phyloP scores from a whole-genome alignment of 1,140 invertebrate genomes.

The Sinella curviseta region DNA sequence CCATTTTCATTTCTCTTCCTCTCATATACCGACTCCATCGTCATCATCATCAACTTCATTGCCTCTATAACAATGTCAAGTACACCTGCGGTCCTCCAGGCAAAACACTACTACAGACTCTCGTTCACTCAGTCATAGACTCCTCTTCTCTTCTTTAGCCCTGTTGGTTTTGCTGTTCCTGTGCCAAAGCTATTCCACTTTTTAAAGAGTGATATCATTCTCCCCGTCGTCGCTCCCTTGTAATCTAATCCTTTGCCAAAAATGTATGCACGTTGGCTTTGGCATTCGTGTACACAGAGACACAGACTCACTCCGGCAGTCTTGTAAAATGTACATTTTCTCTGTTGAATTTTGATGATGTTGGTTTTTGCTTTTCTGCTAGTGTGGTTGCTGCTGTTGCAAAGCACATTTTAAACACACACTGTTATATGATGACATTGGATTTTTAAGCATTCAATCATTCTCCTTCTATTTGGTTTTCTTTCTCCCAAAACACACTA shows the following conservation, averaged over 20 bases:
- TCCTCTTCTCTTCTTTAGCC: too few relatives aligned
- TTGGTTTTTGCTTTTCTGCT: not conserved
- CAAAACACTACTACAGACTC: not conserved
- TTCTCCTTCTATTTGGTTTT: not conserved
- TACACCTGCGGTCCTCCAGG: slow-evolving; percentile 34
- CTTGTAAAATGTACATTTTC: not conserved
- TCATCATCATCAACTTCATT: not conserved
- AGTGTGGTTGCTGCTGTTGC: not conserved
- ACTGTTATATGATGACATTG: not conserved
- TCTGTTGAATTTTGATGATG: not conserved
- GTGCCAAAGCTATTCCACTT: too few relatives aligned
- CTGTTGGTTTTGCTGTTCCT: too few relatives aligned
- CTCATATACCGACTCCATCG: not conserved
- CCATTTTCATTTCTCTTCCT: too few relatives aligned
- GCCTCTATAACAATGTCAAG: slow-evolving; percentile 39
- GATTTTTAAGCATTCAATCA: not conserved
- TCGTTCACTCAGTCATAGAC: not conserved
- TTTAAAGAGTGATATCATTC: too few relatives aligned
- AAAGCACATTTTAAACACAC: not conserved
- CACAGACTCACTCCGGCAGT: not conserved
- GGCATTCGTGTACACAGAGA: not conserved
- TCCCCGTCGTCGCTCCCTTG: too few relatives aligned
- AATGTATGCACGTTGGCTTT: not conserved
- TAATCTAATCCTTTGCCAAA: not conserved
- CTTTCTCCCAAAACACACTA: too few relatives aligned